phyloP scores from a whole-genome alignment of 1,140 invertebrate species.

The Philotrypesis tridentata region DNA sequence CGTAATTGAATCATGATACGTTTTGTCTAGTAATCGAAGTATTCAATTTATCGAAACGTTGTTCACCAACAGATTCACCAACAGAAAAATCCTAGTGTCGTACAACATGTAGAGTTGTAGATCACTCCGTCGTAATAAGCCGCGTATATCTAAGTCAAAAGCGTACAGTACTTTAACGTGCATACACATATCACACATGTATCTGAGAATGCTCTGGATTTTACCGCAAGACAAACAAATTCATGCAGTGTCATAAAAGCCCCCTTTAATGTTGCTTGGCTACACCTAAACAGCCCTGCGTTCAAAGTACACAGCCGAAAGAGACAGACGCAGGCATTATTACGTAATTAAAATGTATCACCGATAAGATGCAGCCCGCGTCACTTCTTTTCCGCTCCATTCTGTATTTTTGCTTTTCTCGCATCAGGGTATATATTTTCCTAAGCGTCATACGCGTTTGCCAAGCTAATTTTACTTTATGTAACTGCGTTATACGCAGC shows the following conservation, averaged over 20 bases:
- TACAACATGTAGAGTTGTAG: not conserved
- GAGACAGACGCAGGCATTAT: constrained; percentile 22
- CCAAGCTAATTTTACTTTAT: constrained; percentile 46
- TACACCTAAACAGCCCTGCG: not conserved
- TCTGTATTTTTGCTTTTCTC: constrained; percentile 11
- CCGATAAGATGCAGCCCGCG: constrained; percentile 45
- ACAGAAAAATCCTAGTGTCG: not conserved
- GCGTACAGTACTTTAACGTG: too few species aligned
- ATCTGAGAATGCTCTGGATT: not conserved
- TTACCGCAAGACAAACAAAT: constrained; percentile 27
- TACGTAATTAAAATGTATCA: constrained; percentile 46
- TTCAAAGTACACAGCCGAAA: not conserved
- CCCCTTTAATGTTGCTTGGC: not conserved
- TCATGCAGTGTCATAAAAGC: constrained; percentile 23
- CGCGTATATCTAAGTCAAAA: not conserved
- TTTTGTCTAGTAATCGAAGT: not conserved
- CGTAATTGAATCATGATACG: too few species aligned
- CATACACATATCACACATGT: not conserved
- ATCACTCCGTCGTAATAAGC: not conserved
- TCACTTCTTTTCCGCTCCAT: constrained; percentile 9
- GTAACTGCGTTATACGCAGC: constrained; percentile 8
- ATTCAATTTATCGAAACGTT: not conserved
- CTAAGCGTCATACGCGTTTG: not conserved
- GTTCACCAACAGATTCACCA: not conserved
- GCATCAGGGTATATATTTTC: not conserved